Percentiles rank a stretch among this genome's conserved stretches.
phyloP scores from a whole-genome alignment of 2,113 vertebrate genomes.

The Gymnogyps californianus region DNA sequence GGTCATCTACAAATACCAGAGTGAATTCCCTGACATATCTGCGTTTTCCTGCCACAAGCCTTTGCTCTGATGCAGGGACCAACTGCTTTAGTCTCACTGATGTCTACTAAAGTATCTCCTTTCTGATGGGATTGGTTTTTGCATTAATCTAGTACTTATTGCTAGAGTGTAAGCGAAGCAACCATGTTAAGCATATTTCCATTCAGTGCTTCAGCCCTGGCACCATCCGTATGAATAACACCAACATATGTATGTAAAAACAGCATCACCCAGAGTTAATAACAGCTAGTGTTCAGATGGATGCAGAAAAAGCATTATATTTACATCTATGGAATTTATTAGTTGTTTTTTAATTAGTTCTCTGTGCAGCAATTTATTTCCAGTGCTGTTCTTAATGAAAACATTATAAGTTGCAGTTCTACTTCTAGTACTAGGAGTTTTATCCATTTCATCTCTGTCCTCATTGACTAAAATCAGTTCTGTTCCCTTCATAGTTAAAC shows the following conservation, averaged over 20 bases:
- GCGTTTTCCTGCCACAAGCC: not conserved
- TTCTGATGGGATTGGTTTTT: not conserved
- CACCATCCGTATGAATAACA: not conserved
- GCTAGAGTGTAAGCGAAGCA: not conserved
- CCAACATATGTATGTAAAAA: not conserved
- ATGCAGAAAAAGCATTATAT: not conserved
- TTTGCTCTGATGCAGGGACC: not conserved
- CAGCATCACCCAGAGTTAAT: not conserved
- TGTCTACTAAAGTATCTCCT: not conserved
- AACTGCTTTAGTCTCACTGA: not conserved
- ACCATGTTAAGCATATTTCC: not conserved
- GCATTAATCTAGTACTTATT: not conserved
- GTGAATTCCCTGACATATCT: not conserved
- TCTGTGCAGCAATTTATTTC: not conserved
- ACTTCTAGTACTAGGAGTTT: not conserved
- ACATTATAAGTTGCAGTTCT: not conserved
- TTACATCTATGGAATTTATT: conserved; percentile 11
- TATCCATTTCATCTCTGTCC: not conserved
- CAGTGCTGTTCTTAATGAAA: not conserved
- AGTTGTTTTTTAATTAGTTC: conserved; percentile 12
- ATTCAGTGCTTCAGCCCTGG: not conserved
- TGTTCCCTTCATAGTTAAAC: not conserved
- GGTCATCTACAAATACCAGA: not conserved
- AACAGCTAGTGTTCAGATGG: not conserved
- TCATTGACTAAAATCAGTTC: not conserved